Evolutionary conservation across 2,113 vertebrate genomes (phyloP).

Genomic region (Saimiri boliviensis): DNA sequence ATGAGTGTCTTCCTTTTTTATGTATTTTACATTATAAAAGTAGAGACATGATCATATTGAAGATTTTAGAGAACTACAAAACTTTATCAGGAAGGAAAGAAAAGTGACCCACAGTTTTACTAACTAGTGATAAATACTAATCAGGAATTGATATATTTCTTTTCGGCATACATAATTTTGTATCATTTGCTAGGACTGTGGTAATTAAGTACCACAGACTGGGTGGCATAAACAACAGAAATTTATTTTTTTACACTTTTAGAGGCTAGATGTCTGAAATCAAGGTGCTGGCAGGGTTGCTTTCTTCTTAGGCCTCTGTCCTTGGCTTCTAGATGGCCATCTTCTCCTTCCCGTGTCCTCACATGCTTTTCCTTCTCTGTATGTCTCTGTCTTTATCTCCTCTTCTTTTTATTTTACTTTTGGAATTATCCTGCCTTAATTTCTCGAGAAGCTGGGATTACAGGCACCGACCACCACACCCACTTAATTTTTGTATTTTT

Average conservation of each 20-base stretch:
- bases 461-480: too few relatives aligned
- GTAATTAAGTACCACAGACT: background rate
- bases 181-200: background rate
- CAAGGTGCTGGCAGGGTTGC: background rate
- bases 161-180: background rate
- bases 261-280: background rate
- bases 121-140: background rate
- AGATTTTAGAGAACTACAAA: background rate
- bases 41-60: background rate
- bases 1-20: background rate
- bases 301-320: background rate
- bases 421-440: too few relatives aligned
- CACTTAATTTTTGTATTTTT: too few relatives aligned
- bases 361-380: background rate
- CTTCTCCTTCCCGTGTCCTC: background rate
- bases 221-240: background rate
- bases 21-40: background rate
- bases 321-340: background rate
- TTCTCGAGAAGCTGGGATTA: too few relatives aligned
- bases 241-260: background rate
- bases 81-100: slow-evolving; percentile 1
- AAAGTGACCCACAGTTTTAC: background rate
- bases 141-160: background rate
- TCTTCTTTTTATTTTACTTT: background rate
- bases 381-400: background rate